These are phyloP conservation scores for Smutsia temminckii DNA, from an alignment of 2,797 vertebrate species.

Conservation along the genomic window DNA sequence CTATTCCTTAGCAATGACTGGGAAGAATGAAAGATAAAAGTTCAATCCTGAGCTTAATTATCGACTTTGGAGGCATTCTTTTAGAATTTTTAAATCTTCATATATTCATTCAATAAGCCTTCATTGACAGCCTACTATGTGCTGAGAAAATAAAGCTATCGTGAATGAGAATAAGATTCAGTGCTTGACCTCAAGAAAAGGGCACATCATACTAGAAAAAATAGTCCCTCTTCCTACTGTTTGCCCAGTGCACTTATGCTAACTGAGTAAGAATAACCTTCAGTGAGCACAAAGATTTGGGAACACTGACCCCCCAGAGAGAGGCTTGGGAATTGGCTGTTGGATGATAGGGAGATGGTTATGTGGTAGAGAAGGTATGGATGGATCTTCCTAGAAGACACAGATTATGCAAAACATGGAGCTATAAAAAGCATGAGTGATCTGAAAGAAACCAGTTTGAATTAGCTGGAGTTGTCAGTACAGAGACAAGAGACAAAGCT, in stretches of 20 bases:
- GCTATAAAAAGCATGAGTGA: rapidly evolving
- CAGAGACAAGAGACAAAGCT: neutral
- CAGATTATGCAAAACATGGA: neutral
- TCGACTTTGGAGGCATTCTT: neutral
- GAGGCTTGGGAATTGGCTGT: neutral
- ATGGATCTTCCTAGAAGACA: neutral
- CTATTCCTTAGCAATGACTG: neutral
- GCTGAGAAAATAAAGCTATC: neutral
- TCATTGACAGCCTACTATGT: neutral
- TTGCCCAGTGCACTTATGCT: neutral
- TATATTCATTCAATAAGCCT: neutral
- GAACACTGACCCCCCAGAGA: neutral
- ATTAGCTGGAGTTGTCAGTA: neutral
- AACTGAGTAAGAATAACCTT: neutral
- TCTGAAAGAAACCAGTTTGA: neutral
- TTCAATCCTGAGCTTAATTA: neutral
- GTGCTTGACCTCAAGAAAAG: neutral
- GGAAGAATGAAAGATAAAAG: neutral
- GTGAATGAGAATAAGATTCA: neutral
- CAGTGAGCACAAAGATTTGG: too few species aligned
- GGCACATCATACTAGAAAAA: neutral
- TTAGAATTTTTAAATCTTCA: neutral
- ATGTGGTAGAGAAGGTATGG: neutral
- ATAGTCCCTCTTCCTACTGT: neutral
- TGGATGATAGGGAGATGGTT: neutral